These are phyloP conservation scores for Cacatua alba DNA, from an alignment of 2,113 vertebrate species.

Conservation along the genomic window DNA sequence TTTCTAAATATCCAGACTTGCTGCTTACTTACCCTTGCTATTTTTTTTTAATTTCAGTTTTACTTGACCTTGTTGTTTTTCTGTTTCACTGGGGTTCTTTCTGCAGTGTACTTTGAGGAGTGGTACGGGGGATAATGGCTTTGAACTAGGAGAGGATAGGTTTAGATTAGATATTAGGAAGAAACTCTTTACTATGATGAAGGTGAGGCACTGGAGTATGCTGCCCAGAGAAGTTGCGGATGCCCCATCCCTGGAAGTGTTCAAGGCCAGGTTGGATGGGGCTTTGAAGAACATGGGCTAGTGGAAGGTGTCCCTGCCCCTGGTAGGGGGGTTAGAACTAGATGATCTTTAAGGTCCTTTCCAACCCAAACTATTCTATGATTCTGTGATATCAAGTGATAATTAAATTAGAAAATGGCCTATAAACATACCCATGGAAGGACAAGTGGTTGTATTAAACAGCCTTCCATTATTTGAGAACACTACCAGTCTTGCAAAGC, in stretches of 20 bases:
- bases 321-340: not conserved
- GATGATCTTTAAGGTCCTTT: not conserved
- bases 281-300: not conserved
- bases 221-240: not conserved
- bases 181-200: not conserved
- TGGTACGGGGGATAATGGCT: not conserved
- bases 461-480: not conserved
- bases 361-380: not conserved
- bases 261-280: not conserved
- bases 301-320: not conserved
- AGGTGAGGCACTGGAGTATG: not conserved
- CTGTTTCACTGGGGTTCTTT: fast-evolving
- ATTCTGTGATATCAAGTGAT: not conserved
- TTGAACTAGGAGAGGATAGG: not conserved
- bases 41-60: not conserved
- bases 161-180: not conserved
- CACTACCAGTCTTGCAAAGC: not conserved
- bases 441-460: not conserved
- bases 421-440: not conserved
- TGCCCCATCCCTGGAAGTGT: not conserved
- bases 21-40: not conserved
- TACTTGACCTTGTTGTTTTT: not conserved
- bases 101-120: not conserved
- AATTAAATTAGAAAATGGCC: not conserved
- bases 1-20: not conserved